Percentiles rank a stretch among this genome's conserved stretches.
Conservation (phyloP, 2,797 vertebrate genomes). For the Hafferia zeledoni region DNA sequence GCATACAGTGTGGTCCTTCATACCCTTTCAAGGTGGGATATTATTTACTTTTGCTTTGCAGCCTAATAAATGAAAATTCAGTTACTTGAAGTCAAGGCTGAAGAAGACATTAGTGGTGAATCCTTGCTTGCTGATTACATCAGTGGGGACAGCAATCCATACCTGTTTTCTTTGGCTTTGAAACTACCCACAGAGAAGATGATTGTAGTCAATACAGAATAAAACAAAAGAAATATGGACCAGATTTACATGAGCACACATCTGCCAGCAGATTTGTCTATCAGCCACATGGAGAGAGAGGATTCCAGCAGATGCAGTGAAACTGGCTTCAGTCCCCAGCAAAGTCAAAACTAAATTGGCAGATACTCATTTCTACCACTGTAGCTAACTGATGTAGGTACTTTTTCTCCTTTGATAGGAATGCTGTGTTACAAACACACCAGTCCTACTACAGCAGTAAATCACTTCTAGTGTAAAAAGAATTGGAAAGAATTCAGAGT, state of each 20-base stretch:
- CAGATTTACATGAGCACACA: neutral
- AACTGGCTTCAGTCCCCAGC: neutral
- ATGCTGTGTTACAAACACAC: neutral
- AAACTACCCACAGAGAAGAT: neutral
- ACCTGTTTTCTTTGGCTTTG: slow-evolving; percentile 5
- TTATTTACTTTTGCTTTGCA: neutral
- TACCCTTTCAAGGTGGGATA: neutral
- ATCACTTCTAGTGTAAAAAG: neutral
- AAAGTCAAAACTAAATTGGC: neutral
- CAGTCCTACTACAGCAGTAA: neutral
- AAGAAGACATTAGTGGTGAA: neutral
- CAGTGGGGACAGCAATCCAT: neutral
- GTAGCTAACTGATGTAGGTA: neutral
- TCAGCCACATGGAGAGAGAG: neutral
- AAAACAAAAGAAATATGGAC: neutral
- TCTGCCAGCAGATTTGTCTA: neutral
- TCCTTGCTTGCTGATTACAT: neutral
- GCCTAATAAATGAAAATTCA: neutral
- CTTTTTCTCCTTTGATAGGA: neutral
- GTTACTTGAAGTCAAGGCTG: neutral
- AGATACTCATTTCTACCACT: neutral
- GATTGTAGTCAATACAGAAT: neutral
- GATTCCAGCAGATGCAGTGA: neutral
- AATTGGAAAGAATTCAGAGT: neutral
- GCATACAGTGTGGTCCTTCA: neutral